Conservation (phyloP, 2,113 vertebrate genomes). For the Psilopsiagon aymara region DNA sequence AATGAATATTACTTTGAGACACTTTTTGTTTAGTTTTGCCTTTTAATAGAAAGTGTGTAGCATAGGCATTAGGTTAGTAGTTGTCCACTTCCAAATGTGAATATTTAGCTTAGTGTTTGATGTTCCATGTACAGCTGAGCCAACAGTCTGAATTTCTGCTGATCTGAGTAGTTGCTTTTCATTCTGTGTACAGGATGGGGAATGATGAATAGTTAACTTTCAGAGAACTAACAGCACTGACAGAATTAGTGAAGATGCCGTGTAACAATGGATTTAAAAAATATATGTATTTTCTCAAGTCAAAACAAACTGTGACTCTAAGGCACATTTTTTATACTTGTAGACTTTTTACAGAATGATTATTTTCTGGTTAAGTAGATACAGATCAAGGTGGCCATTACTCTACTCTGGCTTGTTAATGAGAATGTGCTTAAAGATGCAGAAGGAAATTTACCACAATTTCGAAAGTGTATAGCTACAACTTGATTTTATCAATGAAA, state of each 20-base stretch:
- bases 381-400: neutral
- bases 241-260: neutral
- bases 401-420: neutral
- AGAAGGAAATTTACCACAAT: neutral
- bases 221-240: neutral
- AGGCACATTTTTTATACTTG: neutral
- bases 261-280: neutral
- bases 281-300: neutral
- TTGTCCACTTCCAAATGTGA: neutral
- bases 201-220: neutral
- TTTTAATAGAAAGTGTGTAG: neutral
- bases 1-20: neutral
- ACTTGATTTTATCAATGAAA: neutral
- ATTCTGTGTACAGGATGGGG: neutral
- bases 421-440: neutral
- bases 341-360: neutral
- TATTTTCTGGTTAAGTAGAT: neutral
- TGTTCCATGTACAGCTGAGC: neutral
- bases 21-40: neutral
- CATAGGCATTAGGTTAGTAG: neutral
- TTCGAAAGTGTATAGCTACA: neutral
- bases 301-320: neutral
- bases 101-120: neutral
- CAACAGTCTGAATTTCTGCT: neutral
- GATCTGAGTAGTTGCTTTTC: neutral